A percentile compares a stretch with the other conserved stretches of the same genome.
phyloP scores from a whole-genome alignment of 53 echinoderm and acorn worm species.

The Mesocentrotus franciscanus region DNA sequence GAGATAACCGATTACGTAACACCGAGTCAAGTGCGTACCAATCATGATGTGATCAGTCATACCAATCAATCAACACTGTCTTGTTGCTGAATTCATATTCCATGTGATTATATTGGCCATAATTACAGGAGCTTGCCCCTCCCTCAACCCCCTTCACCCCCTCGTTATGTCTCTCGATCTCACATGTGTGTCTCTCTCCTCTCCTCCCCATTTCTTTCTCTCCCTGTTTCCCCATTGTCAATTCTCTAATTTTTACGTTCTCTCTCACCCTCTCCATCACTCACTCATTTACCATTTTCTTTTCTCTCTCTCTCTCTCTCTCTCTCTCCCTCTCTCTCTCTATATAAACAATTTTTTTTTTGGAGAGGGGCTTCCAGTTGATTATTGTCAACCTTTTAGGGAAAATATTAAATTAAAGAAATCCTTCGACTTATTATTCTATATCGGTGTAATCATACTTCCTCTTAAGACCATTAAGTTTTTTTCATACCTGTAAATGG shows the following conservation, averaged over 20 bases:
- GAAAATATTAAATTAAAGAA: too few species aligned
- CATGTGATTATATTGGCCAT: background rate
- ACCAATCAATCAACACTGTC: background rate
- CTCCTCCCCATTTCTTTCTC: background rate
- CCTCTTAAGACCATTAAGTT: too few species aligned
- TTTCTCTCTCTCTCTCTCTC: background rate
- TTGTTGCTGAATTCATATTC: background rate
- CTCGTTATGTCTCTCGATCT: too few species aligned
- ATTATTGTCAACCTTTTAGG: too few species aligned
- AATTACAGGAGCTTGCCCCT: background rate
- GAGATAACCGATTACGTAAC: slow-evolving; percentile 45
- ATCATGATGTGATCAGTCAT: background rate
- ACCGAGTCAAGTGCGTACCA: slow-evolving; percentile 10
- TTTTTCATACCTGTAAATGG: too few species aligned
- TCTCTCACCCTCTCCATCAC: background rate
- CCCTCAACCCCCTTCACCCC: background rate
- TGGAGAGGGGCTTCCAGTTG: too few species aligned
- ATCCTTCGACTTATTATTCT: too few species aligned
- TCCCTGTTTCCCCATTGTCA: background rate
- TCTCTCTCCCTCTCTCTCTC: background rate
- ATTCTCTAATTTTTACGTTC: too few species aligned
- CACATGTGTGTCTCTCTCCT: background rate
- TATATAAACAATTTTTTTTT: background rate
- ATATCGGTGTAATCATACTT: too few species aligned
- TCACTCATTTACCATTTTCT: background rate